phyloP scores from a whole-genome alignment of 2,888 invertebrate species.

The Steinernema scapterisci region DNA sequence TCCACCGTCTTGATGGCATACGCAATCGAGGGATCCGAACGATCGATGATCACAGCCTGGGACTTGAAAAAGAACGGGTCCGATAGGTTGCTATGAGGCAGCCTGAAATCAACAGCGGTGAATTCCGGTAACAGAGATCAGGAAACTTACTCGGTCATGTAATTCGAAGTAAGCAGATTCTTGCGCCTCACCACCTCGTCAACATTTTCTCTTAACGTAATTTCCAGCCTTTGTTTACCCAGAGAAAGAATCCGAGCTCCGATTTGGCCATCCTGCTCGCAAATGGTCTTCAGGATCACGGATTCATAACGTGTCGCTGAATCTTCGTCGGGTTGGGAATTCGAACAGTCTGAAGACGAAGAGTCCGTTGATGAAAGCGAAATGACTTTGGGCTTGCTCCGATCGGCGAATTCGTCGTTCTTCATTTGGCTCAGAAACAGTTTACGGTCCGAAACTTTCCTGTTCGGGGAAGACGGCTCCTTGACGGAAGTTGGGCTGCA shows the following conservation, averaged over 20 bases:
- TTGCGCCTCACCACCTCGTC: constrained; percentile 19
- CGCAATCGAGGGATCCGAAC: constrained; percentile 5
- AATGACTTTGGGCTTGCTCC: not conserved
- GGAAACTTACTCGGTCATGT: constrained; percentile 15
- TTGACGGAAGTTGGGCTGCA: constrained; percentile 2
- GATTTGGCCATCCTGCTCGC: not conserved
- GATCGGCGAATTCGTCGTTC: constrained; percentile 17
- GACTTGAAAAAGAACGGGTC: constrained; percentile 27
- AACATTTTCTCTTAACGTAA: not conserved
- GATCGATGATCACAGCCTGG: constrained; percentile 6
- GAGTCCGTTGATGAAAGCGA: constrained; percentile 15
- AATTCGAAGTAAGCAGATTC: constrained; percentile 1
- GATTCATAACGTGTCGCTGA: constrained; percentile 8
- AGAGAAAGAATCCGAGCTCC: constrained; percentile 9
- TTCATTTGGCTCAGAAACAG: constrained; percentile 25
- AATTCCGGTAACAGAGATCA: not conserved
- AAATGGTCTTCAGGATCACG: constrained; percentile 12
- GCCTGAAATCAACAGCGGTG: not conserved
- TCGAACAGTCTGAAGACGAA: constrained; percentile 7
- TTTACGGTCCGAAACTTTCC: constrained; percentile 11
- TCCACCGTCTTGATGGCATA: not conserved
- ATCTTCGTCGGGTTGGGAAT: constrained; percentile 9
- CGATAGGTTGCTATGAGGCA: constrained; percentile 19
- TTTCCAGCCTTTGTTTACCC: constrained; percentile 6
- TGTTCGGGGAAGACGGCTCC: not conserved